phyloP scores from a whole-genome alignment of 2,888 invertebrate genomes.

The Diachrysia chrysitis region DNA sequence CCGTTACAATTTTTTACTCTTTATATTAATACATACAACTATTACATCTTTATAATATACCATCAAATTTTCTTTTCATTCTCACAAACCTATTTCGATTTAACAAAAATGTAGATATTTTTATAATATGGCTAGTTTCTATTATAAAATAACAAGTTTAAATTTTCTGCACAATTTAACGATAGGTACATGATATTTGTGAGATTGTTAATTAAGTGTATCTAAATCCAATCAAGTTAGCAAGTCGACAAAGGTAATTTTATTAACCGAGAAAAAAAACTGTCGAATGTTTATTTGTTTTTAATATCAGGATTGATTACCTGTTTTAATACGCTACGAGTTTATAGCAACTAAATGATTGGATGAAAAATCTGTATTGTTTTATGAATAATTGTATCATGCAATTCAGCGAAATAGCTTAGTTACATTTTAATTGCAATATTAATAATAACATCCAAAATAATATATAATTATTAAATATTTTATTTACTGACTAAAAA shows the following conservation, averaged over 20 bases:
- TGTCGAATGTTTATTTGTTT: background rate
- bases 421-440: background rate
- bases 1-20: background rate
- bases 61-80: conserved; percentile 9
- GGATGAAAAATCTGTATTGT: background rate
- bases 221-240: background rate
- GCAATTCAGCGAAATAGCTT: background rate
- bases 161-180: no score
- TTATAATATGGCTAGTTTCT: no score
- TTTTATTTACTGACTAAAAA: background rate
- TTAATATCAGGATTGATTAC: no score
- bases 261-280: conserved; percentile 20
- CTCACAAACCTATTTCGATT: background rate
- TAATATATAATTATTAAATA: background rate
- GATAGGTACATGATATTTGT: no score
- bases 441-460: background rate
- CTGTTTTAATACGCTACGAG: no score
- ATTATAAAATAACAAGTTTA: no score
- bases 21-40: background rate
- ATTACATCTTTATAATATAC: background rate
- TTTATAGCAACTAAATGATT: no score
- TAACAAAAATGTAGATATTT: background rate
- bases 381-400: background rate
- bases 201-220: no score
- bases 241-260: conserved; percentile 8